Conservation (phyloP, 2,113 vertebrate species). For the Ceyx melanurus region DNA sequence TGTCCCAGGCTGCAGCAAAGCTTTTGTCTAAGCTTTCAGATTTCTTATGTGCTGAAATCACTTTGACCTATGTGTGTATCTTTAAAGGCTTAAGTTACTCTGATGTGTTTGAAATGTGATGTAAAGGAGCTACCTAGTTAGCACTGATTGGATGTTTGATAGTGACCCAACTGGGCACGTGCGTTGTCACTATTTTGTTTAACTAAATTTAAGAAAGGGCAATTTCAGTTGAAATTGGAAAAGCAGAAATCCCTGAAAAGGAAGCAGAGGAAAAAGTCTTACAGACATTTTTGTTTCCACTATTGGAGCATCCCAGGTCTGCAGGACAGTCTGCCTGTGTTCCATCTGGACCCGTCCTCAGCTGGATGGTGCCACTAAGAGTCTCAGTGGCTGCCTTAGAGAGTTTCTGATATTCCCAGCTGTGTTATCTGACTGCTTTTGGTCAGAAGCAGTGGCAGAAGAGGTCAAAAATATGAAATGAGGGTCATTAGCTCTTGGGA, state of each 20-base stretch:
- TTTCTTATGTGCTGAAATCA: neutral
- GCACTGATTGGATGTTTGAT: neutral
- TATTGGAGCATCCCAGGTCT: neutral
- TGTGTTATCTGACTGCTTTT: neutral
- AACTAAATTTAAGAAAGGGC: neutral
- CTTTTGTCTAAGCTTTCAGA: conserved; percentile 4
- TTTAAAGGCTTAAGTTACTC: conserved; percentile 10
- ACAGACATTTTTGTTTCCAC: neutral
- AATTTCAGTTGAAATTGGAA: neutral
- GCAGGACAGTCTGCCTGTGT: neutral
- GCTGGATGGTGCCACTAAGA: neutral
- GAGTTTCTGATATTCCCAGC: neutral
- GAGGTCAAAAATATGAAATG: neutral
- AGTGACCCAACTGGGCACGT: neutral
- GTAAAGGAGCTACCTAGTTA: conserved; percentile 13
- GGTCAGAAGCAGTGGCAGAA: neutral
- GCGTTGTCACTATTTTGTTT: neutral
- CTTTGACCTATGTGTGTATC: neutral
- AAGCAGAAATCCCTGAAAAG: neutral
- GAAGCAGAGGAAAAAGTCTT: neutral
- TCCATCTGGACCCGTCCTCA: neutral
- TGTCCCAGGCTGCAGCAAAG: neutral
- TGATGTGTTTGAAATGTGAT: neutral
- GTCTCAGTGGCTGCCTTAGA: neutral
- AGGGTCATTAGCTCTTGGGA: neutral